Base-by-base conservation (phyloP, 2,797 vertebrate species). In the Chaetodon trifasciatus region DNA sequence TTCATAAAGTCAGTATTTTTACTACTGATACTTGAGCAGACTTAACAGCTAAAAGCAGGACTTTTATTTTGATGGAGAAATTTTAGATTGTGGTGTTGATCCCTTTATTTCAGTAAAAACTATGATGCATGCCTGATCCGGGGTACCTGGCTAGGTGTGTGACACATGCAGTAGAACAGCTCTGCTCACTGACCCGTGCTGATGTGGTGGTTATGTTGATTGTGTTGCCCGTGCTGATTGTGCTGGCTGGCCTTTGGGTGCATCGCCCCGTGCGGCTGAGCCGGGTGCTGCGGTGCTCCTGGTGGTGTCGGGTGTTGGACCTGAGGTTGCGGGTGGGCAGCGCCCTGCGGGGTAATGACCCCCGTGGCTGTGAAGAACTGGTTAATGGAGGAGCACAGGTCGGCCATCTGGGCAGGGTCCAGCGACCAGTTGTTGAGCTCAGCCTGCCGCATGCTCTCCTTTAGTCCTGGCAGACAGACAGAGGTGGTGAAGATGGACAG, bases 361-460 rank as follows among this genome's bases (percentile, higher is more conserved):
- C 97, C 96, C 1, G 97, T 97, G 88, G 95, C 96, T 28, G 96
- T 93, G 89, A 97, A 97, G 90, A 97, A 97, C 72, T 96, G 96
- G 93, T 97, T 97, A 77, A 97, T 96, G 64, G 96, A 97, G 86
- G 96, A 97, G 73, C 97, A 97, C 74, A 97, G 94, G 91, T 97
- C 96, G 8, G 96, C 96, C 88, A 97, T 96, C 86, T 97, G 96
- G 78, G 94, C 89, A 8, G 96, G 90, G 77, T 97, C 97, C 89
- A 97, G 94, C 4, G 96, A 94, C 97, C 97, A 97, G 94, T 97
- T 97, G 93, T 96, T 97, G 83, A 96, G 96, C 91, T 97, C 96
- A 35, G 97, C 97, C 90, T 97, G 96, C 57, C 95, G 95, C 96
- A 97, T 97, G 90, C 95, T 97, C 91, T 97, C 96, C 93, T 96